Conservation (phyloP, 2,888 invertebrate species). For the Blastobasis lacticolella region DNA sequence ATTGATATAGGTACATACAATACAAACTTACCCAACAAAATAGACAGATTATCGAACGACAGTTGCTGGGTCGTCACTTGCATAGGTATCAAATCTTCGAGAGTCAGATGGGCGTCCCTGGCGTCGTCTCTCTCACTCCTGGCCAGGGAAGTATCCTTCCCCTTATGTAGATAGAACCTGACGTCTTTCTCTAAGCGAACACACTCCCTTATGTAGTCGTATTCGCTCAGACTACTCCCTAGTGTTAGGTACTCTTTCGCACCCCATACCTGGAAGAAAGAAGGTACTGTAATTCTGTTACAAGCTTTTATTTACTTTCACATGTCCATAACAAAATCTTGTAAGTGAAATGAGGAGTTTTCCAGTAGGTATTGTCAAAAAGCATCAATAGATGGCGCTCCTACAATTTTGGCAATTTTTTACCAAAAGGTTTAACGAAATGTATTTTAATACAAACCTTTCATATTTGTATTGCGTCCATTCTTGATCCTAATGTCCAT, state of each 20-base stretch:
- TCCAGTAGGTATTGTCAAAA: no score
- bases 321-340: no score
- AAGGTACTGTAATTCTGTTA: no score
- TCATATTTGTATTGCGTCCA: no score
- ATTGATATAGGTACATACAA: no score
- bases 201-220: constrained; percentile 95
- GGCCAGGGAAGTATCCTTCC: constrained; percentile 79
- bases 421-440: no score
- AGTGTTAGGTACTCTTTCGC: constrained; percentile 91
- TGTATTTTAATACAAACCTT: no score
- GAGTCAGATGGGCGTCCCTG: constrained; percentile 80
- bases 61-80: constrained; percentile 81
- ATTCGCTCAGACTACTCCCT: constrained; percentile 88
- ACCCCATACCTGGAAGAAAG: constrained; percentile 80
- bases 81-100: constrained; percentile 86
- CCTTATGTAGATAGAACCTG: constrained; percentile 77
- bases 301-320: no score
- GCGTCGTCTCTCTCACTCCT: constrained; percentile 89
- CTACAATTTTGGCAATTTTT: no score
- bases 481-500: no score
- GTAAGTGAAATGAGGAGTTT: no score
- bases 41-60: constrained; percentile 87
- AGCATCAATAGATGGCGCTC: no score
- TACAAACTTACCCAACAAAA: constrained; percentile 81
- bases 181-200: constrained; percentile 94